These are phyloP conservation scores for Dorcus parallelipipedus DNA, from an alignment of 2,888 invertebrate species.

Conservation along the genomic window DNA sequence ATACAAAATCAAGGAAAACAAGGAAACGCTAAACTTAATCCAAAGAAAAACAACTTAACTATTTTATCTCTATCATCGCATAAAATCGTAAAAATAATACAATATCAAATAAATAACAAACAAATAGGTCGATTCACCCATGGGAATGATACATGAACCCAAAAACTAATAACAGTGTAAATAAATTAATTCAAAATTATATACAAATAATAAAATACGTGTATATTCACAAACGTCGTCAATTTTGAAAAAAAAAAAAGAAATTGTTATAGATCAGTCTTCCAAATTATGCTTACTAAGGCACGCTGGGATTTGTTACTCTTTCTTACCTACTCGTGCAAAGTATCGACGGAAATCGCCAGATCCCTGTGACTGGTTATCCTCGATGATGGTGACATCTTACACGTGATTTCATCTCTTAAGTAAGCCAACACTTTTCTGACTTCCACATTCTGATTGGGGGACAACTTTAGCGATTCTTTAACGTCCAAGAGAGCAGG, in stretches of 20 bases:
- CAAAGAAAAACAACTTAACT: neutral
- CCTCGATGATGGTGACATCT: conserved; percentile 41
- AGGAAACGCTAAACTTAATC: neutral
- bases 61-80: neutral
- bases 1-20: conserved; percentile 1
- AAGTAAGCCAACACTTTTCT: conserved; percentile 69
- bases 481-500: conserved; percentile 77
- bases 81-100: conserved; percentile 8
- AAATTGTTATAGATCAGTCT: conserved; percentile 28
- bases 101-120: conserved; percentile 31
- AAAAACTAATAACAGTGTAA: conserved; percentile 30
- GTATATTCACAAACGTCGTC: conserved; percentile 27
- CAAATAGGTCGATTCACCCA: conserved; percentile 33
- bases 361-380: conserved; percentile 39
- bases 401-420: conserved; percentile 68
- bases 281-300: conserved; percentile 22
- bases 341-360: conserved; percentile 45
- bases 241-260: conserved; percentile 13
- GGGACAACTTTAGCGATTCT: conserved; percentile 73
- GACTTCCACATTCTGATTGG: conserved; percentile 69
- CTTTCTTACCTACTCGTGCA: conserved; percentile 38
- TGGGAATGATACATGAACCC: conserved; percentile 36
- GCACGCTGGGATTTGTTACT: neutral
- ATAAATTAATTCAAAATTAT: conserved; percentile 36
- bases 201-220: conserved; percentile 27